A percentile compares a stretch with the other conserved stretches of the same genome.
Evolutionary conservation across 2,888 invertebrate species (phyloP).

Genomic region (Gryllus longicercus): DNA sequence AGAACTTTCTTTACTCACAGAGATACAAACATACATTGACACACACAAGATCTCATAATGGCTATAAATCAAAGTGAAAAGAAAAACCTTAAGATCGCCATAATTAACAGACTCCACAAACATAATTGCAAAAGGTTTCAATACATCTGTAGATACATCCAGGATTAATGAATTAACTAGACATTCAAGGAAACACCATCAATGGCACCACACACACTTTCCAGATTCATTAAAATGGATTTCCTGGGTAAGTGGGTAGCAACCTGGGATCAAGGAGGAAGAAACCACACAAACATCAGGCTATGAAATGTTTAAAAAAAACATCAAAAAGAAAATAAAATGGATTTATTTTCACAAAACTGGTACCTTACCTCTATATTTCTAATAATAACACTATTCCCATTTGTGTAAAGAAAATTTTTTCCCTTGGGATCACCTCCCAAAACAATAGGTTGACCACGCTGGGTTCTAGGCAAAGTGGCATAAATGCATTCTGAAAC

Average conservation of each 20-base stretch:
- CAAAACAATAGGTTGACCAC: slow-evolving; percentile 91
- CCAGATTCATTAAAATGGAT: too few species aligned
- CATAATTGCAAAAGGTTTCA: neutral
- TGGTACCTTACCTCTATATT: slow-evolving; percentile 74
- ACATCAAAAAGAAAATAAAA: neutral
- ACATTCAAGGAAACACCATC: neutral
- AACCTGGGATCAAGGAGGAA: too few species aligned
- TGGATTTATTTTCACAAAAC: neutral
- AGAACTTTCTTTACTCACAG: neutral
- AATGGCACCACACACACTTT: too few species aligned
- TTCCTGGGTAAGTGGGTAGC: too few species aligned
- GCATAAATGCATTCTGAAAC: slow-evolving; percentile 83
- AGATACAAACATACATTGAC: neutral
- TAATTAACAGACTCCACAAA: too few species aligned
- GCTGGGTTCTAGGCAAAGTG: slow-evolving; percentile 87
- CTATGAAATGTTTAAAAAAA: neutral
- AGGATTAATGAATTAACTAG: slow-evolving; percentile 35
- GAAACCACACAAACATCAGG: neutral
- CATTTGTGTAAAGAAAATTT: slow-evolving; percentile 94
- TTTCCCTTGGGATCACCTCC: slow-evolving; percentile 96
- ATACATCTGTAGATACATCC: slow-evolving; percentile 29
- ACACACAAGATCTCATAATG: neutral
- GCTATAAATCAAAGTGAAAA: too few species aligned
- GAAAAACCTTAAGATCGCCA: too few species aligned
- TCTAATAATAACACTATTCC: slow-evolving; percentile 95